Evolutionary conservation across 2,888 invertebrate genomes (phyloP).

Genomic region (Apamea anceps): DNA sequence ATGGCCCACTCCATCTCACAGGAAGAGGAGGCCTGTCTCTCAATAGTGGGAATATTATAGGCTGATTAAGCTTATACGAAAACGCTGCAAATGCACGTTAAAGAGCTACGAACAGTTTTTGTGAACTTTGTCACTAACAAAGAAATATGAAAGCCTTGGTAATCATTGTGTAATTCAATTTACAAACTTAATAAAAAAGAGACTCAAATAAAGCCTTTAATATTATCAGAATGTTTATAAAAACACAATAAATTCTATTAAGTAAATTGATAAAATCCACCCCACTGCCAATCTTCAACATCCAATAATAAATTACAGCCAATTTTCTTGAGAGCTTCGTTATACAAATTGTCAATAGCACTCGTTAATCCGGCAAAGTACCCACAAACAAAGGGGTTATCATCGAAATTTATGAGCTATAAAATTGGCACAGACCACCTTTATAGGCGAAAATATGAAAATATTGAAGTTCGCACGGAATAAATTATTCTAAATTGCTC

Average conservation of each 20-base stretch:
- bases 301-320: constrained; percentile 70
- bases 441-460: constrained; percentile 76
- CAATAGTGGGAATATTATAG: not conserved
- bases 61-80: not conserved
- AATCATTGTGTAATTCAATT: constrained; percentile 7
- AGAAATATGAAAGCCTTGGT: not conserved
- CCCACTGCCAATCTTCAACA: constrained; percentile 58
- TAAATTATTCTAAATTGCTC: constrained; percentile 78
- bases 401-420: constrained; percentile 79
- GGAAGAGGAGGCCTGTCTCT: not conserved
- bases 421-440: constrained; percentile 75
- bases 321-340: constrained; percentile 74
- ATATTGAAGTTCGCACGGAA: constrained; percentile 73
- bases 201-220: constrained; percentile 7
- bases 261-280: constrained; percentile 62
- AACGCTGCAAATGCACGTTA: not conserved
- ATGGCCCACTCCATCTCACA: not conserved
- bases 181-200: constrained; percentile 6
- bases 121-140: not conserved
- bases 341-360: constrained; percentile 74
- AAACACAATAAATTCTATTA: constrained; percentile 58
- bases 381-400: constrained; percentile 78
- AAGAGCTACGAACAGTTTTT: not conserved
- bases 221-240: constrained; percentile 29
- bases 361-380: constrained; percentile 73